Evolutionary conservation across 1,140 invertebrate species (phyloP), one percentile per base, ranked within the genome.

Genomic region (Ceratitis capitata): DNA sequence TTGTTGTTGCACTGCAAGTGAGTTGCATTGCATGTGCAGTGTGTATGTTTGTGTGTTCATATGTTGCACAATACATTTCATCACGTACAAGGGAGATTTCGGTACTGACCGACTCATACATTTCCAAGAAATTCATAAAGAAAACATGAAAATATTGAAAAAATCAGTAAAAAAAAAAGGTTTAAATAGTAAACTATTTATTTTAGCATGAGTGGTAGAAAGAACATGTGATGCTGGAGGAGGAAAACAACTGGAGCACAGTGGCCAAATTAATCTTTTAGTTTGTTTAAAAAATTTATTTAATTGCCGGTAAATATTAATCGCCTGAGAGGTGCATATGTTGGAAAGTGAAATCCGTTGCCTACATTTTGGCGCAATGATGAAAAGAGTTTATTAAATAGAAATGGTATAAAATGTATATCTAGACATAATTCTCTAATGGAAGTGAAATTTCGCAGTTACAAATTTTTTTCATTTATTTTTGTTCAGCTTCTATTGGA

Each of bases 1-100:
- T 39, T 45, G 69, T 45, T 78, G 35, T 78, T 78, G 69, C 39
- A 26, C 39, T 9, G 29, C 29, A 16, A 35, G 61, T 64, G 61
- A 64, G 61, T 35, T 69, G 32, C 58, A 26, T 19, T 61, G 14
- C 4, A 26, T 49, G 12, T 61, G 58, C 58, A 10, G 10, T 56
- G n/a, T n/a, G n/a, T n/a, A n/a, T n/a, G n/a, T n/a, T n/a, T n/a
- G n/a, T n/a, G n/a, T 23, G 51, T 56, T 7, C 19, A 23, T 64
- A 64, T 64, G 29, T 64, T 74, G 64, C 64, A n/a, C n/a, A 42
- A 35, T n/a, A 42, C 69, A 78, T 78, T 78, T 78, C 69, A 78
- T 78, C 69, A 78, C 69, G 69, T 78, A 23, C 69, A 78, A n/a
- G 69, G 6, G 6, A 1, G 35, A 19, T 3, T 42, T 47, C 5